phyloP scores from a whole-genome alignment of 2,888 invertebrate genomes.

The Microdon myrmicae region DNA sequence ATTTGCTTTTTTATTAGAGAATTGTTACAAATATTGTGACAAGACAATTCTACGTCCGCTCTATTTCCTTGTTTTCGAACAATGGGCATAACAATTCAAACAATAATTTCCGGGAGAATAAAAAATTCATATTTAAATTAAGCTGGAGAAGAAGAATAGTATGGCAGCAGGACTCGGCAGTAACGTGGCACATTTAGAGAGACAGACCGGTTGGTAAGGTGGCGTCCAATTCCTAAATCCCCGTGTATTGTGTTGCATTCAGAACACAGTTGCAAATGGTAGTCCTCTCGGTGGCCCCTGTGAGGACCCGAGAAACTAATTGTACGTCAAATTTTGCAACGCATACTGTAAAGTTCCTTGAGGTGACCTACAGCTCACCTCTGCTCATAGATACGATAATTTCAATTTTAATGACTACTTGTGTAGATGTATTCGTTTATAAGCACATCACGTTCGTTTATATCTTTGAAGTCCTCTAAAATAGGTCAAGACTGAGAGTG shows the following conservation, averaged over 20 bases:
- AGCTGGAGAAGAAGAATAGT: slow-evolving; percentile 3
- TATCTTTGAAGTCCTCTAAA: slow-evolving; percentile 18
- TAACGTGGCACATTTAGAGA: no score
- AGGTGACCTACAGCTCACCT: slow-evolving; percentile 1
- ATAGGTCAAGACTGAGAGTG: slow-evolving; percentile 39
- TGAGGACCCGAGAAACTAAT: slow-evolving; percentile 41
- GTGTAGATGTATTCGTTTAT: slow-evolving; percentile 15
- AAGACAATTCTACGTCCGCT: background rate
- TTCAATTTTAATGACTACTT: slow-evolving; percentile 36
- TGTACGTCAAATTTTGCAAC: slow-evolving; percentile 39
- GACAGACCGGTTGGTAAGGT: no score
- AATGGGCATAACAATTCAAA: slow-evolving; percentile 14
- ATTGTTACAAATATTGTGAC: no score
- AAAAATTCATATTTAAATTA: slow-evolving; percentile 47
- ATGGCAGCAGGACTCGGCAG: background rate
- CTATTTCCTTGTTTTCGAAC: slow-evolving; percentile 1
- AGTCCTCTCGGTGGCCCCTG: no score
- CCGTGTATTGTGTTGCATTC: no score
- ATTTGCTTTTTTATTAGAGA: no score
- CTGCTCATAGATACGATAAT: slow-evolving; percentile 6
- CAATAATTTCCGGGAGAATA: slow-evolving; percentile 35
- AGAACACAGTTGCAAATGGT: no score
- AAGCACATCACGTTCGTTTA: no score
- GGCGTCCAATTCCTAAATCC: no score
- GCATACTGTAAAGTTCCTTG: slow-evolving; percentile 30